Percentiles rank a stretch among this genome's conserved stretches.
Evolutionary conservation across 2,113 vertebrate species (phyloP).

Genomic region (Lepidothrix coronata): DNA sequence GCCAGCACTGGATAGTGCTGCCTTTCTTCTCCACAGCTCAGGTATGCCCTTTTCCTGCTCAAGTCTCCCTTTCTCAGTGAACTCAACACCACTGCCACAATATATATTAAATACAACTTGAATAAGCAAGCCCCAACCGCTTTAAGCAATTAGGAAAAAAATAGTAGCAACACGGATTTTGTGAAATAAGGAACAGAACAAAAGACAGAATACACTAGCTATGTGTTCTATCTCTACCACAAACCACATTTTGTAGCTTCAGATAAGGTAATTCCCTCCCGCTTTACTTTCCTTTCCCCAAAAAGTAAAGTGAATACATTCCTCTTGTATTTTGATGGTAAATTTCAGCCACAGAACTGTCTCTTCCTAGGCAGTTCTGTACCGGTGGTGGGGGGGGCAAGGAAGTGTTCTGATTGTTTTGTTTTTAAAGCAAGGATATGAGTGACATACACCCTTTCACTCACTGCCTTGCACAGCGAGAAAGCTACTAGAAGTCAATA

Average conservation of each 20-base stretch:
- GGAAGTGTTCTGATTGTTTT: neutral
- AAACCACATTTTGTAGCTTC: neutral
- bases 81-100: neutral
- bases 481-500: neutral
- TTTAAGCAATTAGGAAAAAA: neutral
- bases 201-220: neutral
- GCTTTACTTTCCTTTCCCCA: neutral
- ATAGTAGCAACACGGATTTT: neutral
- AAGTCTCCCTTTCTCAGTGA: neutral
- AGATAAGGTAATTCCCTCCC: neutral
- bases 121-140: neutral
- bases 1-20: neutral
- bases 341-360: neutral
- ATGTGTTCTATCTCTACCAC: neutral
- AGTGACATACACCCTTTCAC: neutral
- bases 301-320: neutral
- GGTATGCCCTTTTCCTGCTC: neutral
- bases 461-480: neutral
- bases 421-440: neutral
- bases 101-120: neutral
- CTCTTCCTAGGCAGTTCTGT: neutral
- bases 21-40: neutral
- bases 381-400: neutral
- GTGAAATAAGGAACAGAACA: neutral
- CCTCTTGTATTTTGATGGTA: neutral